These are phyloP conservation scores for Rhegmatorhina hoffmannsi DNA, from an alignment of 2,113 vertebrate species.

Conservation along the genomic window DNA sequence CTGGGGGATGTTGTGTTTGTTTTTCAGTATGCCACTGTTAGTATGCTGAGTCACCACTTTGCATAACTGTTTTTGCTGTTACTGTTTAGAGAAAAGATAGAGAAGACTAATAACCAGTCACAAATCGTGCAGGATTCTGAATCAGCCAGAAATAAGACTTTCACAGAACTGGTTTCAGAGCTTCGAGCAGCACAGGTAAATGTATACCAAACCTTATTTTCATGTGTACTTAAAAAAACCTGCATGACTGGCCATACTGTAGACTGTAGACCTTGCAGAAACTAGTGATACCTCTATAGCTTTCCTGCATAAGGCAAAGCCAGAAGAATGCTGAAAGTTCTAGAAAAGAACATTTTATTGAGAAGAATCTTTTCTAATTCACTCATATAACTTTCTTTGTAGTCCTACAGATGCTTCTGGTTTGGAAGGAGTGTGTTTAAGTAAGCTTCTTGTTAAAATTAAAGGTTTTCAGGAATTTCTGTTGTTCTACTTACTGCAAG, in stretches of 20 bases:
- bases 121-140: constrained; percentile 56
- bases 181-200: constrained; percentile 80
- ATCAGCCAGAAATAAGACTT: constrained; percentile 69
- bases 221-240: neutral
- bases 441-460: neutral
- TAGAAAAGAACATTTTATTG: neutral
- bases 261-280: neutral
- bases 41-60: neutral
- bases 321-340: neutral
- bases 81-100: constrained; percentile 80
- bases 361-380: neutral
- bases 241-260: neutral
- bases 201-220: neutral
- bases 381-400: neutral
- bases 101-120: constrained; percentile 61
- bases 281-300: neutral
- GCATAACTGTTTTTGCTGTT: constrained; percentile 2
- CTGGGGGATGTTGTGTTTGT: accelerated
- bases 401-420: neutral
- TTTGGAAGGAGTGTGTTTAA: neutral
- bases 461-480: neutral
- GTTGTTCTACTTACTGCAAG: neutral
- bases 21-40: neutral
- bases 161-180: constrained; percentile 81
- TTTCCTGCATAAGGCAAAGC: neutral